phyloP scores from a whole-genome alignment of 2,113 vertebrate genomes.

The Tamias sibiricus region DNA sequence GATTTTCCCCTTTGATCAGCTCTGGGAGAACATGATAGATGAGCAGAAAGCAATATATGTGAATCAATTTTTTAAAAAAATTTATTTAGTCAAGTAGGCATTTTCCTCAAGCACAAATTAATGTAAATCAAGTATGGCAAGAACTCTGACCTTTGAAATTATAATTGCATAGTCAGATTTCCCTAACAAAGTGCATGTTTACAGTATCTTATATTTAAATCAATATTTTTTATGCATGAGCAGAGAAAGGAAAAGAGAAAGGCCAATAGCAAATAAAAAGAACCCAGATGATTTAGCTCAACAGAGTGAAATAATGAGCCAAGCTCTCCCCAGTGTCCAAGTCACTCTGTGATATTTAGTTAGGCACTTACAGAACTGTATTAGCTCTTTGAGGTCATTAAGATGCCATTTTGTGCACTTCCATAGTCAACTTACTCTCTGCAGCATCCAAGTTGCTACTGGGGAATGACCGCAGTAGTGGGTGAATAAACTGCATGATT shows the following conservation, averaged over 20 bases:
- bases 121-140: constrained; percentile 74
- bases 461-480: not conserved
- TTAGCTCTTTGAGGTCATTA: constrained; percentile 73
- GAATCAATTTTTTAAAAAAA: constrained; percentile 7
- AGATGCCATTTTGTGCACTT: constrained; percentile 62
- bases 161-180: constrained; percentile 74
- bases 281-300: constrained; percentile 74
- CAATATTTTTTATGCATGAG: constrained; percentile 79
- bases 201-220: constrained; percentile 80
- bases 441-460: not conserved
- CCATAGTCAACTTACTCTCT: constrained; percentile 30
- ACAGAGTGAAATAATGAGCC: constrained; percentile 76
- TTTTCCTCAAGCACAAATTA: constrained; percentile 72
- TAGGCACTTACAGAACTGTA: constrained; percentile 64
- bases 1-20: constrained; percentile 60
- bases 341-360: constrained; percentile 76
- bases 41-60: constrained; percentile 13
- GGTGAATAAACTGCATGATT: constrained; percentile 49
- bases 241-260: constrained; percentile 77
- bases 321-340: constrained; percentile 14
- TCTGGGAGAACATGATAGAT: constrained; percentile 47
- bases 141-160: constrained; percentile 79
- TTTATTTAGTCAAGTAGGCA: constrained; percentile 48
- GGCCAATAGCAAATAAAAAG: constrained; percentile 73
- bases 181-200: constrained; percentile 75